Conservation (phyloP, 1,140 invertebrate genomes). For the Chionoecetes opilio region DNA sequence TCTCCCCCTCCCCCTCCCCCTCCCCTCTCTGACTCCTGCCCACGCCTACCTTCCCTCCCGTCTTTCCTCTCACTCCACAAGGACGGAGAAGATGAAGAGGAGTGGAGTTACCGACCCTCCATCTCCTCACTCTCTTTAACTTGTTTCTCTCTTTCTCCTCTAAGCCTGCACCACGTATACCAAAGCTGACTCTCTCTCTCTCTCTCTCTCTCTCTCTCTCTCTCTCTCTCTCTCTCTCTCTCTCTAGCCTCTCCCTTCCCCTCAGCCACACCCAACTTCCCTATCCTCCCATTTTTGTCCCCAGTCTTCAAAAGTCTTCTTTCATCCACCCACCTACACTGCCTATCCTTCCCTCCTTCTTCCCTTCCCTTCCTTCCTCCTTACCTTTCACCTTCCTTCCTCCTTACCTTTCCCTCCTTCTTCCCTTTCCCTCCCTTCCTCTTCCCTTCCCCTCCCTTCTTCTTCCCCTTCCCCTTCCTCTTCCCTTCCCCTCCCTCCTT, state of each 20-base stretch:
- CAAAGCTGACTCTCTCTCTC: not conserved
- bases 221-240: conserved; percentile 11
- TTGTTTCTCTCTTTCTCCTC: too few relatives aligned
- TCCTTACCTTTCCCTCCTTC: too few relatives aligned
- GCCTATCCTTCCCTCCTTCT: not conserved
- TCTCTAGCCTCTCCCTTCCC: not conserved
- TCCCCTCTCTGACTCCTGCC: not conserved
- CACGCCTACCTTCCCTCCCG: too few relatives aligned
- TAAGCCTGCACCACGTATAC: too few relatives aligned
- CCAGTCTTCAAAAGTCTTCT: not conserved
- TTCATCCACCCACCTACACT: not conserved
- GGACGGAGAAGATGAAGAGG: too few relatives aligned
- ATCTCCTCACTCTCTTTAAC: too few relatives aligned
- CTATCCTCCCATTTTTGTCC: not conserved
- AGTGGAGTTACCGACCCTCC: too few relatives aligned
- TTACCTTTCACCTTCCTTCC: not conserved
- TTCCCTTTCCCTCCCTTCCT: not conserved
- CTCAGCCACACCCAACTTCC: too few relatives aligned
- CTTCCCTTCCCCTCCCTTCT: not conserved
- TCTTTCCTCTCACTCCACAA: too few relatives aligned
- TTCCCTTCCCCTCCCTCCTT: not conserved
- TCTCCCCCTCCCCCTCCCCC: not conserved
- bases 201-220: conserved; percentile 13
- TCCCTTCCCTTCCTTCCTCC: not conserved
- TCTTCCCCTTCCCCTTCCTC: not conserved